Base-by-base conservation (phyloP, 2,888 invertebrate genomes). In the Graphium colonna region DNA sequence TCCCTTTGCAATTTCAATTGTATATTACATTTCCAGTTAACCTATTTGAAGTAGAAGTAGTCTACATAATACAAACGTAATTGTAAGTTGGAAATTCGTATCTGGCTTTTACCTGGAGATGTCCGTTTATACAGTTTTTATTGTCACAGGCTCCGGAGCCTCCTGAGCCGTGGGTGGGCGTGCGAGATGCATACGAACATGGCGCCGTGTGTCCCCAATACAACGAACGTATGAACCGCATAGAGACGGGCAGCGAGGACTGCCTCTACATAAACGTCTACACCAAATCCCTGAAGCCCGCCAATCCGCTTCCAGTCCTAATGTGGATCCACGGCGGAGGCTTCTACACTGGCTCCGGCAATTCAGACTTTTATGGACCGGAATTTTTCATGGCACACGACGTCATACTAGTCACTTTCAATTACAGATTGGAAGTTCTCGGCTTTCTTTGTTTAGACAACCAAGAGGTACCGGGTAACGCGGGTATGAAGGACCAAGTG, bases 241-340 rank as follows among this genome's bases (percentile, higher is more conserved):
- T 81, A 9, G 88, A 91, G 31, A 71, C 80, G 38, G 92, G 92
- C 51, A 90, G 85, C 61, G 92, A 92, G 66, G 92, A 93, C 69
- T 95, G 95, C 59, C 90, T 95, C 3, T 93, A 92, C 66, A 78
- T 95, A 13, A 95, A 95, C 70, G 92, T 95, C 0, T 94, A 92
- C 72, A 90, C 92, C 5, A 78, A 72, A 59, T 65, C 61, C 16
- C 55, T 79, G 4, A 60, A 59, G 1, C 74, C 77, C 1, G 5
- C 64, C 1, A 49, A 55, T 39, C 64, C 56, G 0, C 63, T 75
- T 0, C 86, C 90, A 0, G 90, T 90, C 1, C 77, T 90, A 79
- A 73, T 90, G 18, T 90, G 89, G 89, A 88, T 90, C 26, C 90
- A 90, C 60, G 90, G 90, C 9, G 90, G 90, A 17, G 84, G 78